phyloP scores from a whole-genome alignment of 2,888 invertebrate genomes.

The Torymus tubicola region DNA sequence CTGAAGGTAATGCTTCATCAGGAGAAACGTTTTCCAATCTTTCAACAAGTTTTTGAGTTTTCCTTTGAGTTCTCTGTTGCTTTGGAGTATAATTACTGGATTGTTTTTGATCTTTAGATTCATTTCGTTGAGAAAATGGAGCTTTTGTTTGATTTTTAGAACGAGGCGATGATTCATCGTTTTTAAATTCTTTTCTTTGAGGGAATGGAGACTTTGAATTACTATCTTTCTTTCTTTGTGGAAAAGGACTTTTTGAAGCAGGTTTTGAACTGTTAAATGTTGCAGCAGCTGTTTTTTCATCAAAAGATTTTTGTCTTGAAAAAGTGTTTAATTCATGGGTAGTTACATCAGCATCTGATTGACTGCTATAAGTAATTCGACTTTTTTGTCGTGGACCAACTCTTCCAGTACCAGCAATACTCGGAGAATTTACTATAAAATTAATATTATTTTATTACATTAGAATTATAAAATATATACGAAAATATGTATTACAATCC shows the following conservation, averaged over 20 bases:
- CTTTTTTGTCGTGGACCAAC: constrained; percentile 75
- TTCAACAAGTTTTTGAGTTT: constrained; percentile 43
- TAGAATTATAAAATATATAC: not conserved
- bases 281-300: constrained; percentile 63
- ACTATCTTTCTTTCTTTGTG: constrained; percentile 58
- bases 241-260: constrained; percentile 63
- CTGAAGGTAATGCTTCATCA: constrained; percentile 49
- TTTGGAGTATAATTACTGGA: constrained; percentile 58
- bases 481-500: not conserved
- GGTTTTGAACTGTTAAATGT: constrained; percentile 62
- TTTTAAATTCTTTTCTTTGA: constrained; percentile 51
- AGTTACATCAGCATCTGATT: constrained; percentile 66
- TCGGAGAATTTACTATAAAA: constrained; percentile 72
- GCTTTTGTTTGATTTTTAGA: constrained; percentile 41
- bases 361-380: constrained; percentile 70
- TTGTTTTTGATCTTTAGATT: constrained; percentile 52
- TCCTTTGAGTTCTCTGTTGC: constrained; percentile 61
- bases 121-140: constrained; percentile 28
- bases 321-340: constrained; percentile 61
- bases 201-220: constrained; percentile 49
- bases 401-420: constrained; percentile 75
- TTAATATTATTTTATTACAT: not conserved
- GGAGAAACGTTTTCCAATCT: constrained; percentile 13
- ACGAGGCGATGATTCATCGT: constrained; percentile 28
- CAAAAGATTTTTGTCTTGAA: constrained; percentile 66